Evolutionary conservation across 2,797 vertebrate species (phyloP), one percentile per base, ranked within the genome.

Genomic region (Ctenosaura bakeri): DNA sequence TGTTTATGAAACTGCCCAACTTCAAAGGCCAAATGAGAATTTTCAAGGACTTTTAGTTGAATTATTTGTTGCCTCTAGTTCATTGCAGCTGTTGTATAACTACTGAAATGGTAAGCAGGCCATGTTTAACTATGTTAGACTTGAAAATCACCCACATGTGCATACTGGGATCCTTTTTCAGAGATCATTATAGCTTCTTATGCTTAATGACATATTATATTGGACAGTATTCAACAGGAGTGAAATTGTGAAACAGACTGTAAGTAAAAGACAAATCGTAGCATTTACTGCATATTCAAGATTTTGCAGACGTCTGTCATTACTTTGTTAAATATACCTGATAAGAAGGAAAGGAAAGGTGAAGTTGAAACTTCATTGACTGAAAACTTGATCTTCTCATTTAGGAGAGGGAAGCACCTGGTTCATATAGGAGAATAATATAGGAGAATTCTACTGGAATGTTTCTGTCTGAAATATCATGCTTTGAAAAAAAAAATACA

Each of bases 11-110:
- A 92, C 4, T 56, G 90, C 73, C 80, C 90, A 94, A 56, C 85
- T 80, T 93, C 8, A 16, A 89, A 86, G 91, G 79, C 42, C 66
- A 94, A 93, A 91, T 92, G 42, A 93, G 74, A 92, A 91, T 90
- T 92, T 83, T 91, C 83, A 13, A 9, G 54, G 85, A 84, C 89
- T 91, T 6, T 32, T 90, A 91, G 90, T 85, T 92, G 18, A 76
- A 86, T 87, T 59, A 78, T 62, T 32, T 62, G 83, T 9, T 46
- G 42, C 38, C 71, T 73, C 82, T 76, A 59, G 90, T 93, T 94
- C 93, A 93, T 3, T 3, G 62, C 24, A 94, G 93, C n/a, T 87
- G 38, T 42, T 88, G 29, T 89, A 73, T 89, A 95, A 92, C 56
- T 88, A 91, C 88, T 82, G 35, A n/a, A 87, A 16, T 79, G 32